phyloP scores from a whole-genome alignment of 2,888 invertebrate genomes.

The Drosophila kanekoi region DNA sequence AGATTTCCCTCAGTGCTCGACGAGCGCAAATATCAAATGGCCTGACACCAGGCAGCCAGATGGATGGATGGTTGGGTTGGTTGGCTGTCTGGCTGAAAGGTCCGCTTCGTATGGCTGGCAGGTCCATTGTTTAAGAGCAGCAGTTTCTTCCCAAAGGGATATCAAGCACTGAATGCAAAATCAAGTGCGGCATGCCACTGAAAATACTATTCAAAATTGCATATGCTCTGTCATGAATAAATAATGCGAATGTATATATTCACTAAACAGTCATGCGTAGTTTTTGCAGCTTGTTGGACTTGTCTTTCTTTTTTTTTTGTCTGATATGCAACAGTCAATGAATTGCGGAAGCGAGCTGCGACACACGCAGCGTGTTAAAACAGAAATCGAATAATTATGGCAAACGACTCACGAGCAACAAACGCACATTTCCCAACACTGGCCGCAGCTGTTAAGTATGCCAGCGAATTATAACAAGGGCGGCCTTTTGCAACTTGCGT shows the following conservation, averaged over 20 bases:
- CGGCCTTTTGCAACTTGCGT: too few relatives aligned
- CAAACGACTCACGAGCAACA: background rate
- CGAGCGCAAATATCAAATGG: constrained; percentile 45
- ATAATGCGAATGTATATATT: constrained; percentile 26
- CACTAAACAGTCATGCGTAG: constrained; percentile 25
- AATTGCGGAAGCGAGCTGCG: background rate
- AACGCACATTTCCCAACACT: background rate
- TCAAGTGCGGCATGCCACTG: constrained; percentile 18
- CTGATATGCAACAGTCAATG: background rate
- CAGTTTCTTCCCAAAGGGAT: constrained; percentile 24
- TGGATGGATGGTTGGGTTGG: constrained; percentile 9
- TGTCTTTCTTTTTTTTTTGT: background rate
- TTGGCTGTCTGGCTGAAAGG: constrained; percentile 30
- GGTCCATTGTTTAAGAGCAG: constrained; percentile 48
- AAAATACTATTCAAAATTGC: constrained; percentile 45
- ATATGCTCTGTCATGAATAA: constrained; percentile 48
- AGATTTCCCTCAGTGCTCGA: constrained; percentile 43
- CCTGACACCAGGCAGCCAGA: constrained; percentile 36
- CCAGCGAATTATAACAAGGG: too few relatives aligned
- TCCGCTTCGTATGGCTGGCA: constrained; percentile 10
- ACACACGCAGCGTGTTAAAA: background rate
- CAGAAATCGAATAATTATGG: background rate
- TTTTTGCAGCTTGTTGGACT: constrained; percentile 18
- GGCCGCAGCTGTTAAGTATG: too few relatives aligned
- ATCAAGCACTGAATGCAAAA: constrained; percentile 26